Base-by-base conservation (phyloP, 2,797 vertebrate species). In the Tauraco hartlaubi region DNA sequence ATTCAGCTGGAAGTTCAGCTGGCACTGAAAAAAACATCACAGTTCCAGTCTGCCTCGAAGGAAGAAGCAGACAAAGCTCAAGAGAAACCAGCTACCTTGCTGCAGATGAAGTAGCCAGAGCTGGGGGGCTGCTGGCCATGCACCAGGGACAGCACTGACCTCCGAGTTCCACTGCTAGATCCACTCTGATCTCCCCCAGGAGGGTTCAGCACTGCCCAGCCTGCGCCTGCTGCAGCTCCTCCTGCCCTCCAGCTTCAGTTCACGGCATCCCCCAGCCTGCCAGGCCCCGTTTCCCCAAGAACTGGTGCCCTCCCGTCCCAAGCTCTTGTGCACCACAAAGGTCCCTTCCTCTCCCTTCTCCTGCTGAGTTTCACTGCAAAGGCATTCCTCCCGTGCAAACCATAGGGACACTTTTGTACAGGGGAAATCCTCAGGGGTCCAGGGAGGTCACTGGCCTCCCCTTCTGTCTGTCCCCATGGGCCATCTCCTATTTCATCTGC, bases 291-390 rank as follows among this genome's bases (percentile, higher is more conserved):
- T 4, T 3, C 6, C 23, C 48, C 2, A 0, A 12, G 14, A 21
- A 18, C 21, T 3, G 0, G 0, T 15, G 21, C 9, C 28, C 46
- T 49, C 15, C 20, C 2, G 0, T 4, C 29, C 71, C 54, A 9
- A 33, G 22, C 29, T 78, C 51, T 44, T 25, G 33, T 6, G 39
- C 10, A 18, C 41, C n/a, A 9, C 43, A 58, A 1, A 8, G 10
- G 8, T 7, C 54, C 56, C 37, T 29, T 56, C 80, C 56, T 59
- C 39, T 58, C 41, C 71, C 31, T 62, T 18, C n/a, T 69, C 25
- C 55, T 43, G 20, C 2, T 4, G 29, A 46, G 35, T 19, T 66
- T 39, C 56, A 33, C 48, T 28, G 20, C 56, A 33, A 23, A 23
- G 35, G 6, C 5, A 41, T 6, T 11, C 12, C n/a, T 63, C 20